These are phyloP conservation scores for Julus scandinavius DNA, from an alignment of 2,888 invertebrate species.

Conservation along the genomic window DNA sequence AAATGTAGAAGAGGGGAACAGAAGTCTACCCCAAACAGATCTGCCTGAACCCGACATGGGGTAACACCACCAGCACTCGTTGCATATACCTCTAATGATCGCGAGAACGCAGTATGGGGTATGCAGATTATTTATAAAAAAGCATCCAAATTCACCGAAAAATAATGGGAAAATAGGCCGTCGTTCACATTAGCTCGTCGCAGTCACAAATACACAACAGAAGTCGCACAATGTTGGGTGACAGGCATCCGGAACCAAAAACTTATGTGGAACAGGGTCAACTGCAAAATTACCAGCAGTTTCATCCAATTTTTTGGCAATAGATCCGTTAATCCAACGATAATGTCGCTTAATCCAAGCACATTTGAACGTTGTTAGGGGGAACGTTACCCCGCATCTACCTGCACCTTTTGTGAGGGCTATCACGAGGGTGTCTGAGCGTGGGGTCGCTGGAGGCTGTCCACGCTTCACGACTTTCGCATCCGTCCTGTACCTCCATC, in stretches of 20 bases:
- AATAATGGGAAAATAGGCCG: constrained; percentile 1
- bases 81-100: background rate
- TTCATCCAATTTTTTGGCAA: background rate
- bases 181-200: background rate
- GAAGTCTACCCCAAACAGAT: background rate
- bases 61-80: background rate
- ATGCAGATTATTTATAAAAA: constrained; percentile 23
- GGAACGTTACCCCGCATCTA: background rate
- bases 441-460: constrained; percentile 6
- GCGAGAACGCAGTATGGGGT: background rate
- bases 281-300: background rate
- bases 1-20: background rate
- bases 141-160: constrained; percentile 4
- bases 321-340: background rate
- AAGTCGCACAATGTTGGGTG: background rate
- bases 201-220: background rate
- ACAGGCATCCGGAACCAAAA: background rate
- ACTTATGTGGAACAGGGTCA: background rate
- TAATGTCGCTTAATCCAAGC: background rate
- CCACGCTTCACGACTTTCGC: background rate
- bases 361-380: background rate
- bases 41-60: background rate
- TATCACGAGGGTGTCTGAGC: background rate
- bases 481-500: background rate
- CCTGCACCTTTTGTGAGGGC: background rate